Conservation (phyloP, 2,113 vertebrate species). For the Octodon degus region DNA sequence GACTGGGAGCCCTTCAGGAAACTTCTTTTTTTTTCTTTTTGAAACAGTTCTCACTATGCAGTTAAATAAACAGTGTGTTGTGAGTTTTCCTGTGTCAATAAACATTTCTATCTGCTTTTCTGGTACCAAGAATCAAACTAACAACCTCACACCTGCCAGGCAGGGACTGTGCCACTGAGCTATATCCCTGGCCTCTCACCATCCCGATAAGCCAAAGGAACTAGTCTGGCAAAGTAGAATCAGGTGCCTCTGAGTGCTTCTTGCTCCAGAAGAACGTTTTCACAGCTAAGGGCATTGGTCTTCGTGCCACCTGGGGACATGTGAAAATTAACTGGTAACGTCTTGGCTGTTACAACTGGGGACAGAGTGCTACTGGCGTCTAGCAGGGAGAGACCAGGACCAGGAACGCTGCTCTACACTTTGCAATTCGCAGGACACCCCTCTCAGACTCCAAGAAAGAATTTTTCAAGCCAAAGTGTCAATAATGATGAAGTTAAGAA, state of each 20-base stretch:
- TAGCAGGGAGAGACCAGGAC: background rate
- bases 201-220: background rate
- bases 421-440: background rate
- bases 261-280: background rate
- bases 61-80: no score
- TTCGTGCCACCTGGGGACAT: fast-evolving
- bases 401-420: background rate
- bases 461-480: background rate
- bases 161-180: no score
- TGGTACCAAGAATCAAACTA: no score
- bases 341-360: background rate
- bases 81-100: no score
- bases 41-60: no score
- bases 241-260: background rate
- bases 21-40: background rate
- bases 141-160: no score
- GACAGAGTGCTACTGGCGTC: background rate
- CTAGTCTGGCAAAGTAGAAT: background rate
- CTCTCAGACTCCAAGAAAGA: background rate
- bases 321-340: background rate
- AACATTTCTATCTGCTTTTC: no score
- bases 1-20: background rate
- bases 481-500: background rate
- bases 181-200: no score
- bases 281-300: background rate